phyloP scores from a whole-genome alignment of 1,140 invertebrate species.

The Mya arenaria region DNA sequence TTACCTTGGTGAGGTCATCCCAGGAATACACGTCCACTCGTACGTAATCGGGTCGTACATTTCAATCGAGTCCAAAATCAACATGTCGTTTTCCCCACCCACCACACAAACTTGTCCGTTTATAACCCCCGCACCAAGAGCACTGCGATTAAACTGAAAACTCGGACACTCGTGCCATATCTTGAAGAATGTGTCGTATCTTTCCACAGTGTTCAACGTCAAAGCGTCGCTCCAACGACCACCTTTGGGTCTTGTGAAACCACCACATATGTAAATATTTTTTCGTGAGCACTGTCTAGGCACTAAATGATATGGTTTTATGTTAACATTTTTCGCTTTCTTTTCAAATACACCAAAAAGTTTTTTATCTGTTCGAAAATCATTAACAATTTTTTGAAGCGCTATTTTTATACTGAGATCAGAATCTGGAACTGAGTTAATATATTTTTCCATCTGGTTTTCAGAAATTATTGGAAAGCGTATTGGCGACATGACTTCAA shows the following conservation, averaged over 20 bases:
- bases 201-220: conserved; percentile 66
- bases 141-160: conserved; percentile 63
- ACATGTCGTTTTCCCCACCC: conserved; percentile 86
- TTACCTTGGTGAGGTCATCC: conserved; percentile 88
- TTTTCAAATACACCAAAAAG: conserved; percentile 25
- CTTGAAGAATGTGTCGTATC: conserved; percentile 65
- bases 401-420: conserved; percentile 62
- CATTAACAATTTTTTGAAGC: conserved; percentile 54
- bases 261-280: conserved; percentile 77
- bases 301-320: conserved; percentile 44
- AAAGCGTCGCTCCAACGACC: conserved; percentile 75
- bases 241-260: conserved; percentile 77
- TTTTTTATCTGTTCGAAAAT: conserved; percentile 38
- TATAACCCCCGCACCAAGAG: conserved; percentile 62
- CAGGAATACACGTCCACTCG: conserved; percentile 84
- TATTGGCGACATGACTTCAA: conserved; percentile 66
- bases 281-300: conserved; percentile 82
- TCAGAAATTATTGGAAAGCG: conserved; percentile 69
- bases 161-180: conserved; percentile 62
- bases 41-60: conserved; percentile 89
- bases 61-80: conserved; percentile 94
- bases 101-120: conserved; percentile 67
- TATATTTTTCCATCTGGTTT: conserved; percentile 56
- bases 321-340: background rate
- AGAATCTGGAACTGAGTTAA: conserved; percentile 47